Base-by-base conservation (phyloP, 2,888 invertebrate species). In the Daptonema setosum region DNA sequence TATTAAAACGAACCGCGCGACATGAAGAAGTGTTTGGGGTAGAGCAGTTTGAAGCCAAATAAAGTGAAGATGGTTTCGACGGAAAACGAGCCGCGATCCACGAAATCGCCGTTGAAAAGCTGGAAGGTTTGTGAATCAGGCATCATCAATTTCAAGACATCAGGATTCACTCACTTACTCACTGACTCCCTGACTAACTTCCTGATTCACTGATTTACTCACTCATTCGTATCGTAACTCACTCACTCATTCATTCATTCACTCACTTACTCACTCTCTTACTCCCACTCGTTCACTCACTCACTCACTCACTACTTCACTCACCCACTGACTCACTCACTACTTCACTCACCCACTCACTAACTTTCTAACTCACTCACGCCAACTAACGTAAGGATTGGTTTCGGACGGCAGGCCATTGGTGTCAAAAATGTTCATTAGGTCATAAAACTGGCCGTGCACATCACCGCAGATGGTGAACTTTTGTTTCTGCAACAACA, bases 381-480 rank as follows among this genome's bases (percentile, higher is more conserved):
- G 8, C 22, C 69, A 75, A 76, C 76, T 76, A 79, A 83, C 81
- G 75, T 93, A 97, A 55, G 95, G 95, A 77, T 99, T 97, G 29
- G 80, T 80, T 70, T 83, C 80, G 0, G 90, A 88, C 8, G 97
- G 97, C 59, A 87, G 75, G n/a, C 93, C 95, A 71, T 97, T 97
- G 62, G 93, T 78, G 66, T 87, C 79, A 74, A 97, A 97, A 67
- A 99, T 90, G 74, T 97, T 91, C 80, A 93, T 81, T 60, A 99
- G 78, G 75, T 97, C 97, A 71, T 88, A 99, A 77, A 81, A 99
- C 75, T 99, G 97, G 56, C 97, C 97, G 71, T 99, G 97, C 63
- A 97, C 87, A 73, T 97, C 95, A 17, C 95, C 95, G 72, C 95
- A 97, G 54, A 97, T 85, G 48, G 95, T 97, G 73, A 97, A 95